Evolutionary conservation across 2,113 vertebrate genomes (phyloP), one percentile per base, ranked within the genome.

Genomic region (Aegithalos caudatus): DNA sequence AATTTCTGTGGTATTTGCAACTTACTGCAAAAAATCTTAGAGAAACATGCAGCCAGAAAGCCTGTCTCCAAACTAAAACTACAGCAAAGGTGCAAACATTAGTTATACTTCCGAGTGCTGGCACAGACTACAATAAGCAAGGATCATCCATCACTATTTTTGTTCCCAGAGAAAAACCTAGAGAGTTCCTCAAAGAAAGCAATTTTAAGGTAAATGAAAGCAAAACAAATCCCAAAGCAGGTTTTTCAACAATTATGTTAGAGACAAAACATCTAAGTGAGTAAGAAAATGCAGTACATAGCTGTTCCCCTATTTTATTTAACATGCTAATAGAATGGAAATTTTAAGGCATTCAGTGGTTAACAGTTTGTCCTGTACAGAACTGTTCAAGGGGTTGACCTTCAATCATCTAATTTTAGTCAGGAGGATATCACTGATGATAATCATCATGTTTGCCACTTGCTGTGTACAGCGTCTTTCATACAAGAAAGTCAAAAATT

Each of bases 361-460:
- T 56, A 87, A 90, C 14, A 96, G 53, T 33, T 74, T 92, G 40
- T 85, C 35, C 47, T 72, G 57, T 85, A 48, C 37, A 81, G 16
- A 61, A 88, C 62, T 91, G 44, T 51, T 91, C 66, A 93, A 72
- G 66, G 62, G 13, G 42, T 92, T 92, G 48, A 35, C 92, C 92
- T 94, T 95, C 73, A 94, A 42, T 88, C 53, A 87, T 70, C 25
- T 96, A 91, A 94, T 97, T 86, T 93, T n/a, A 47, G 33, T 86
- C 62, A 95, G 61, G 83, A 84, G n/a, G 29, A 65, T 95, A 91
- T 40, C 64, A 45, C 60, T 96, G 78, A 94, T 87, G 79, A 94
- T 71, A 81, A 80, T 72, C 48, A 86, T 61, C 13, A 44, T 61
- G 22, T 18, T 90, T 89, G 92, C 91, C 81, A 92, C 44, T 88